Conservation (phyloP, 2,888 invertebrate species). For the Agrotis ipsilon region DNA sequence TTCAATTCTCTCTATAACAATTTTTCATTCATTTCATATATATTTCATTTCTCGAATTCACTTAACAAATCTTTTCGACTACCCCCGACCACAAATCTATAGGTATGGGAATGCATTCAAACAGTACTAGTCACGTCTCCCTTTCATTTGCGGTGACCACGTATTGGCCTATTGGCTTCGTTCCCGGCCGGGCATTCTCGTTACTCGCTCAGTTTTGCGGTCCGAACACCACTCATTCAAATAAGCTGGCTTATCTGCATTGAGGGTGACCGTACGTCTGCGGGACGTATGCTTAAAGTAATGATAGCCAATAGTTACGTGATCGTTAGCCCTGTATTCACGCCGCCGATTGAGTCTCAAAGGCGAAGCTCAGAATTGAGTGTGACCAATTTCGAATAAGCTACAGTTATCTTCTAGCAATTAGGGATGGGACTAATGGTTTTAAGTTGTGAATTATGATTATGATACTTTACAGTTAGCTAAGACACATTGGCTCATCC, state of each 20-base stretch:
- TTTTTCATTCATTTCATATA: not conserved
- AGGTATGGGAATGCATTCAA: slow-evolving; percentile 25
- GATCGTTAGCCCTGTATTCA: slow-evolving; percentile 43
- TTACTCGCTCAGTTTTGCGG: slow-evolving; percentile 75
- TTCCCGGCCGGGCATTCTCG: slow-evolving; percentile 59
- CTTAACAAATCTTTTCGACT: slow-evolving; percentile 12
- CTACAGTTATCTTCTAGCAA: slow-evolving; percentile 26
- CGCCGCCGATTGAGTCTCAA: slow-evolving; percentile 30
- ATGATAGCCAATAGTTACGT: slow-evolving; percentile 50
- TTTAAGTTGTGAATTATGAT: slow-evolving; percentile 35
- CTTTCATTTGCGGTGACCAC: slow-evolving; percentile 74
- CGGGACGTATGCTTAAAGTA: slow-evolving; percentile 40
- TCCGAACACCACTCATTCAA: slow-evolving; percentile 74
- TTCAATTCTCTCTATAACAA: not conserved
- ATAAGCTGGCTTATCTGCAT: slow-evolving; percentile 74
- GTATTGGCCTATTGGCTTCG: slow-evolving; percentile 68
- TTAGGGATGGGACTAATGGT: slow-evolving; percentile 43
- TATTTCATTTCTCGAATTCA: not conserved
- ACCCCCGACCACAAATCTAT: slow-evolving; percentile 25
- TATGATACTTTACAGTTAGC: slow-evolving; percentile 23
- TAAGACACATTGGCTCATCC: slow-evolving; percentile 17
- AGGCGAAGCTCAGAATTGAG: slow-evolving; percentile 26
- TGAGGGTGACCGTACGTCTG: slow-evolving; percentile 52
- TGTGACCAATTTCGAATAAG: slow-evolving; percentile 36
- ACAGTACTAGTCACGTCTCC: slow-evolving; percentile 70